A percentile compares a stretch with the other conserved stretches of the same genome.
Conservation (phyloP, 2,888 invertebrate species). For the Nephrocerus scutellatus region DNA sequence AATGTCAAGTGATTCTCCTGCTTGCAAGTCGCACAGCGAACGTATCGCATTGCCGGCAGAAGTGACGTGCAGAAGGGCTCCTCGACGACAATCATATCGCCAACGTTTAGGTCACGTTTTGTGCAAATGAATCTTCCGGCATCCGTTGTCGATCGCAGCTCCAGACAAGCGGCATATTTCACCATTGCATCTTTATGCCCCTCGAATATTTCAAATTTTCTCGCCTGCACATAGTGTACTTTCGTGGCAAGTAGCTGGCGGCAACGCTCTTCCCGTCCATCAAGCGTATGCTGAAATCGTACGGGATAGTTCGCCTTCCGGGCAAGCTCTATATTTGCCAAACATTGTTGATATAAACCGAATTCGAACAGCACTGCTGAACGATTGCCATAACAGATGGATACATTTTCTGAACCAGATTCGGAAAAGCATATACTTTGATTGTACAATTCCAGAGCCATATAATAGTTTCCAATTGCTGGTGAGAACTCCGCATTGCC, state of each 20-base stretch:
- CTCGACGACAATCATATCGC: conserved; percentile 72
- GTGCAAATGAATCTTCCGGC: conserved; percentile 69
- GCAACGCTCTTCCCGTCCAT: conserved; percentile 54
- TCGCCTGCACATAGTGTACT: conserved; percentile 33
- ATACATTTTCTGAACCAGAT: conserved; percentile 52
- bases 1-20: conserved; percentile 41
- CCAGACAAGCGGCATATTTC: conserved; percentile 59
- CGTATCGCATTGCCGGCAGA: conserved; percentile 42
- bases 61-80: conserved; percentile 60
- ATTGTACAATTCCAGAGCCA: conserved; percentile 49
- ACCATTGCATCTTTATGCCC: conserved; percentile 49
- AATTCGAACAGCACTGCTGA: conserved; percentile 66
- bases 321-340: conserved; percentile 62
- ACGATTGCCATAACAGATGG: conserved; percentile 65
- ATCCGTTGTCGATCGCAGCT: conserved; percentile 52
- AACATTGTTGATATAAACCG: conserved; percentile 58
- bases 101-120: conserved; percentile 59
- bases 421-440: conserved; percentile 56
- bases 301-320: conserved; percentile 56
- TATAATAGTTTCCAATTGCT: conserved; percentile 48
- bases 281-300: conserved; percentile 55
- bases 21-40: conserved; percentile 45
- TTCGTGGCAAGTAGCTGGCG: conserved; percentile 33
- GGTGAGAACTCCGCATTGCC: conserved; percentile 54
- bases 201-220: conserved; percentile 38